Evolutionary conservation across 1,140 invertebrate genomes (phyloP), one percentile per base, ranked within the genome.

Genomic region (Lasioglossum albipes): DNA sequence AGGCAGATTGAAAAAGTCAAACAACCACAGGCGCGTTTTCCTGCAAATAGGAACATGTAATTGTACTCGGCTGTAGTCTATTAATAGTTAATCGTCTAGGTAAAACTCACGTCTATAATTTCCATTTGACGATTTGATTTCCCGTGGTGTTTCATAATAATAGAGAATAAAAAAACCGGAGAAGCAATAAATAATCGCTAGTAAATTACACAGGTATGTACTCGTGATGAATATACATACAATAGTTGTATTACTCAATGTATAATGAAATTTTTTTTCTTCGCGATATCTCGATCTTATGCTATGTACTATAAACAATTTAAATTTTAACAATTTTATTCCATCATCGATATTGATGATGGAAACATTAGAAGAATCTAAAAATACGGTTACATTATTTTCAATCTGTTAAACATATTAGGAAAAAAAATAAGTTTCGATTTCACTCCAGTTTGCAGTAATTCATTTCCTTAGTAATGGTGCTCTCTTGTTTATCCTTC

Each of bases 121-220:
- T 36, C 27, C 42, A 65, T 7, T 42, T 45, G 27, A 75, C 49
- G 74, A 57, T 67, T 73, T 18, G 12, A 20, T 73, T 75, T 69
- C 45, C 65, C 65, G 12, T 4, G 18, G 18, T 27, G 22, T 69
- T 69, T 70, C 54, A 65, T 49, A 77, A 75, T 36, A 66, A 54
- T 61, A 54, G 22, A 70, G 16, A 59, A 18, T n/a, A 16, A 16
- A 45, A 27, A 27, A 27, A 27, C 27, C 5, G n/a, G 16, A n/a
- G 6, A 41, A 52, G 69, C 41, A 76, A 69, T 7, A 54, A 76
- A 45, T 61, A 69, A 77, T 61, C 22, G 13, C 10, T 61, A 2
- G 27, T 0, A 7, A 49, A 69, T 61, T 69, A 49, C 18, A 18
- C 2, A n/a, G 18, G 57, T 61, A 22, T 22, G 41, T 4, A 57